Percentiles rank a stretch among this genome's conserved stretches.
phyloP scores from a whole-genome alignment of 1,140 invertebrate genomes.

The Nasonia vitripennis region DNA sequence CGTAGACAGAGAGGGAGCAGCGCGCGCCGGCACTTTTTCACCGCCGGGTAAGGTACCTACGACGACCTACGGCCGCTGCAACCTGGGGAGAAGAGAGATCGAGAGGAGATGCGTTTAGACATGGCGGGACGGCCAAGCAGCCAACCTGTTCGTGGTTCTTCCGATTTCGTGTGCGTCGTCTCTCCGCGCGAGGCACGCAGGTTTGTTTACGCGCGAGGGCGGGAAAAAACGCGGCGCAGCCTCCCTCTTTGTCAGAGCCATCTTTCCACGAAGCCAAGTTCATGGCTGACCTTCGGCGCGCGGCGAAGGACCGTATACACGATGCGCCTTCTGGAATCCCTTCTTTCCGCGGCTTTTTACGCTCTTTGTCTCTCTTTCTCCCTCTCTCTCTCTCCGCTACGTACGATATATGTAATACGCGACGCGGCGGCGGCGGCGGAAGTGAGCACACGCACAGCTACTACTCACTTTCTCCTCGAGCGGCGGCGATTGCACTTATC shows the following conservation, averaged over 20 bases:
- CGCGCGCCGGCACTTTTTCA: neutral
- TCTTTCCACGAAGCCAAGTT: constrained; percentile 53
- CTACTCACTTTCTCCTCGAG: neutral
- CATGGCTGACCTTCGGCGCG: constrained; percentile 41
- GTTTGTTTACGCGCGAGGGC: neutral
- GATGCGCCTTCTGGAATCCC: constrained; percentile 38
- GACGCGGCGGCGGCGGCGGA: neutral
- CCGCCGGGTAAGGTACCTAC: neutral
- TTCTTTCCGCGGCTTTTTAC: neutral
- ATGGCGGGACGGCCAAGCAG: constrained; percentile 55
- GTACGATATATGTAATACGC: neutral
- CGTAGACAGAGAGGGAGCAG: neutral
- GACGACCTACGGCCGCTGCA: neutral
- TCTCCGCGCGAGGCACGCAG: neutral
- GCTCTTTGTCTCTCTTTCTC: neutral
- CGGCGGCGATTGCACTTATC: constrained; percentile 2
- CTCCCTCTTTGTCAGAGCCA: constrained; percentile 49
- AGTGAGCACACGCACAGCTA: neutral
- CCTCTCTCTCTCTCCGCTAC: neutral
- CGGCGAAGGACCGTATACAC: neutral
- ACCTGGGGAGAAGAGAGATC: neutral
- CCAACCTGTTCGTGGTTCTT: constrained; percentile 39
- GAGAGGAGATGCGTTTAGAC: constrained; percentile 51
- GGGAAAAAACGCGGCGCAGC: neutral
- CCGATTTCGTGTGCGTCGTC: constrained; percentile 40